Base-by-base conservation (phyloP, 2,888 invertebrate genomes). In the Trachelus troglodyta region DNA sequence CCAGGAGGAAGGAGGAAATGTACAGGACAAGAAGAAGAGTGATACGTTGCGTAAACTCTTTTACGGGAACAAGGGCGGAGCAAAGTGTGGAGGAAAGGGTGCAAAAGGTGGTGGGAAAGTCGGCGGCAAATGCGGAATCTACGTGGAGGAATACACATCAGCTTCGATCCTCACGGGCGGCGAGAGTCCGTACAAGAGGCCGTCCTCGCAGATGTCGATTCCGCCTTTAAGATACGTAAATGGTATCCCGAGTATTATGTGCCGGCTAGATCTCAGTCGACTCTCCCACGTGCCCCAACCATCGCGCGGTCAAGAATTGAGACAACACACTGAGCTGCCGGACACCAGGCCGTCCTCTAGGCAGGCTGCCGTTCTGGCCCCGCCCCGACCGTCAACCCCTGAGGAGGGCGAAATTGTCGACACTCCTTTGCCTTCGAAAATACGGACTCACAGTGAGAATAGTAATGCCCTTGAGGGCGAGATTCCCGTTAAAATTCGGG, bases 11-110 rank as follows among this genome's bases (percentile, higher is more conserved):
- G 92, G 92, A n/a, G 93, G 93, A 76, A 90, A 92, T 15, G 93
- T 94, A 1, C 93, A 94, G 79, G 95, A 95, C 89, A 95, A 95
- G 87, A 95, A 95, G 91, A 96, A 95, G 89, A 95, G 93, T 85
- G 94, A 94, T 85, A 95, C 95, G 0, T 89, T 96, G 77, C 92
- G 94, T 71, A 95, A 94, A 86, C 91, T 95, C 76, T 95, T 95
- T 87, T 93, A 93, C 1, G 92, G 92, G 15, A 94, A 94, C 75
- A 90, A 88, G 81, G 90, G 86, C 15, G 90, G 90, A 3, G 92
- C 89, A 0, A 91, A 91, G 76, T 94, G 94, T 80, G 95, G 95
- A 4, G 93, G 93, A 12, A 95, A 95, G 85, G 94, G 95, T 74
- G 95, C 95, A 0, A 91, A 91, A 56, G 92, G 91, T 33, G 92